These are phyloP conservation scores for Eciton burchellii DNA, from an alignment of 1,140 invertebrate species.

Conservation along the genomic window DNA sequence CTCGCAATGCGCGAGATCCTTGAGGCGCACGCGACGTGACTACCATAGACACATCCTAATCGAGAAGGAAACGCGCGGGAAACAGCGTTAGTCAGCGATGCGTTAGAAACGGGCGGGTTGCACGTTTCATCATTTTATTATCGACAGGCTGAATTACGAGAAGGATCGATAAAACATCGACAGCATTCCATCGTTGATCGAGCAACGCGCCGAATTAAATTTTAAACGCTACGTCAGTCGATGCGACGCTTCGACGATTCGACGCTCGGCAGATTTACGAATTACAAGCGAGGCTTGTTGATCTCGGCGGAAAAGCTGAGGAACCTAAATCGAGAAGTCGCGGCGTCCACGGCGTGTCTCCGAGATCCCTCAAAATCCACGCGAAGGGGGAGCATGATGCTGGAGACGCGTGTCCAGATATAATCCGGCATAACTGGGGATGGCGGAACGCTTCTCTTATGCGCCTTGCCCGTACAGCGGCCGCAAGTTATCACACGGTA, in stretches of 20 bases:
- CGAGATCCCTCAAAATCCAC: too few relatives aligned
- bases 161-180: too few relatives aligned
- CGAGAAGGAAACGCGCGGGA: neutral
- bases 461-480: conserved; percentile 50
- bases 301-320: neutral
- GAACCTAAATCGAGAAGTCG: neutral
- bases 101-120: neutral
- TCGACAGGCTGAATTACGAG: too few relatives aligned
- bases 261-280: too few relatives aligned
- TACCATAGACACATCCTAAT: conserved; percentile 42
- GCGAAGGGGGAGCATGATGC: conserved; percentile 8
- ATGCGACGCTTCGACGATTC: too few relatives aligned
- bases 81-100: neutral
- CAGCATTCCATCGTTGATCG: too few relatives aligned
- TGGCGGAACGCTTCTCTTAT: conserved; percentile 49
- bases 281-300: too few relatives aligned
- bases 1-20: conserved; percentile 11
- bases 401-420: conserved; percentile 42
- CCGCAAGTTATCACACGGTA: conserved; percentile 56
- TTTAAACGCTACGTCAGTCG: too few relatives aligned
- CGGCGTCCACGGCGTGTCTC: neutral
- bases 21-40: conserved; percentile 1
- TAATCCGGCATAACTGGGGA: conserved; percentile 54
- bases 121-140: too few relatives aligned
- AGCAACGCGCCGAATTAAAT: too few relatives aligned